Evolutionary conservation across 2,888 invertebrate genomes (phyloP).

Genomic region (Torymus auratus): DNA sequence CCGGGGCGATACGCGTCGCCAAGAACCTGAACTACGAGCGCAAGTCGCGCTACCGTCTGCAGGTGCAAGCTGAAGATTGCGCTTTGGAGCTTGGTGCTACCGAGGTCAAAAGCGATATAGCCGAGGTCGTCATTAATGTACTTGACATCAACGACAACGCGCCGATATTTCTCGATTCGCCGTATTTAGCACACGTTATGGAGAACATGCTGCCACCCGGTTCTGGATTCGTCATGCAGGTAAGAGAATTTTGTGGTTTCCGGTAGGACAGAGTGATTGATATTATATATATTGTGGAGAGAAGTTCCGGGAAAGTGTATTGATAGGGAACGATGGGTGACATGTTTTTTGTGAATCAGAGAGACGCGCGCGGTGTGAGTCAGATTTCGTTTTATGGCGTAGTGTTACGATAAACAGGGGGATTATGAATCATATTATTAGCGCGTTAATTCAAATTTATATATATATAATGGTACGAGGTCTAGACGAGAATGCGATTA

Average conservation of each 20-base stretch:
- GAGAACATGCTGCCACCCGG: constrained; percentile 91
- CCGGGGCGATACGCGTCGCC: constrained; percentile 92
- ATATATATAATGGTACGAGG: too few species aligned
- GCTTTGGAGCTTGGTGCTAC: constrained; percentile 79
- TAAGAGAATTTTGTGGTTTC: constrained; percentile 58
- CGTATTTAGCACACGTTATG: constrained; percentile 94
- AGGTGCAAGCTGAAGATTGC: constrained; percentile 92
- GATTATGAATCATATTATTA: too few species aligned
- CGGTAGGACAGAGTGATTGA: too few species aligned
- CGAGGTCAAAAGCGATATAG: constrained; percentile 80
- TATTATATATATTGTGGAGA: too few species aligned
- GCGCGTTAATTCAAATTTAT: too few species aligned
- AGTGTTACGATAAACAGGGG: too few species aligned
- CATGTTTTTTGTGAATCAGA: too few species aligned
- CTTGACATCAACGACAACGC: constrained; percentile 96
- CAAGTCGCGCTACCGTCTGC: constrained; percentile 88
- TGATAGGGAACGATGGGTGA: too few species aligned
- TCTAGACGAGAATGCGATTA: too few species aligned
- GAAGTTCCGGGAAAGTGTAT: background rate
- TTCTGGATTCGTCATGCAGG: constrained; percentile 82
- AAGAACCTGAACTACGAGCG: constrained; percentile 96
- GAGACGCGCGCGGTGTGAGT: too few species aligned
- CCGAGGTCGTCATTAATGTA: constrained; percentile 89
- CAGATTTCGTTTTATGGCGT: too few species aligned
- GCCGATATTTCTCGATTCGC: constrained; percentile 95